phyloP scores from a whole-genome alignment of 2,797 vertebrate species.

The Cryptoprocta ferox region DNA sequence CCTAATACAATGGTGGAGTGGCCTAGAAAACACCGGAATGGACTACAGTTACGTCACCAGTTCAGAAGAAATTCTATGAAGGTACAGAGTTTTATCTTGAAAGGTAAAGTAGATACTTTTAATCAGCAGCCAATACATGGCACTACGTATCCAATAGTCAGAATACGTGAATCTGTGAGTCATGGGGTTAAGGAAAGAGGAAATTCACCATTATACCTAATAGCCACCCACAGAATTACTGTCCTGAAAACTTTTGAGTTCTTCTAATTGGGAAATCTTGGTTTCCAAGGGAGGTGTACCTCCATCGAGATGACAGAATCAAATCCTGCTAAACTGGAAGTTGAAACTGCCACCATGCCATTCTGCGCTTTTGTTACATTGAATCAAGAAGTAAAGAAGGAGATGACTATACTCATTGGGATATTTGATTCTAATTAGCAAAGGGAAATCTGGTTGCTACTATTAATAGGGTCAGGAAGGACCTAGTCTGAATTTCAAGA shows the following conservation, averaged over 20 bases:
- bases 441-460: background rate
- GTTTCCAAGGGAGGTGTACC: background rate
- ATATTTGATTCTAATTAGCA: background rate
- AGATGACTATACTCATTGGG: background rate
- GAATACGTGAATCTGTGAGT: background rate
- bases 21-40: background rate
- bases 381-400: background rate
- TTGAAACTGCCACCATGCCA: background rate
- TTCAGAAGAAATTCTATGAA: background rate
- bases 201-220: background rate
- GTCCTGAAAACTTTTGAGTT: background rate
- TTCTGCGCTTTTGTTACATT: background rate
- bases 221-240: background rate
- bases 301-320: background rate
- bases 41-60: background rate
- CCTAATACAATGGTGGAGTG: background rate
- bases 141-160: fast-evolving
- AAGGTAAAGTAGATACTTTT: background rate
- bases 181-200: background rate
- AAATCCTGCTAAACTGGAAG: background rate
- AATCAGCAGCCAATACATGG: background rate
- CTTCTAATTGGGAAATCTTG: background rate
- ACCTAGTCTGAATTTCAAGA: background rate
- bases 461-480: background rate
- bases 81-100: background rate